A percentile compares a stretch with the other conserved stretches of the same genome.
These are phyloP conservation scores for Dascyllus trimaculatus DNA, from an alignment of 2,113 vertebrate genomes.

Conservation along the genomic window DNA sequence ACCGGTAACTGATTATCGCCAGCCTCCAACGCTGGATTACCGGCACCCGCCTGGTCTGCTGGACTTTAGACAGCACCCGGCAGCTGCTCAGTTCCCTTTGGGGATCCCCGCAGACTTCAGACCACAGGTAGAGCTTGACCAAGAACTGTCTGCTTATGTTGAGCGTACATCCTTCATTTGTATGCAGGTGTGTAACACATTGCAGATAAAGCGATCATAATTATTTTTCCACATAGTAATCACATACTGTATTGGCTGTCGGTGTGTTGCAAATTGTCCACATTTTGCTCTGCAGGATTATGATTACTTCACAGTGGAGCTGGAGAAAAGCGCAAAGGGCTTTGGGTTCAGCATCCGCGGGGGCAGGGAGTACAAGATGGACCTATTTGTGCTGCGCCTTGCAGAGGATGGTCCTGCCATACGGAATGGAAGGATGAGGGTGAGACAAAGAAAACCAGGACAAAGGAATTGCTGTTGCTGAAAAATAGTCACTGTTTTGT, in stretches of 20 bases:
- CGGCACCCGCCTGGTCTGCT: conserved; percentile 93
- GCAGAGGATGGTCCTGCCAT: conserved; percentile 98
- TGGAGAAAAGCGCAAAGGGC: conserved; percentile 97
- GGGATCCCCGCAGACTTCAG: conserved; percentile 90
- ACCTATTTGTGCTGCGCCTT: conserved; percentile 95
- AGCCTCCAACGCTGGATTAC: conserved; percentile 95
- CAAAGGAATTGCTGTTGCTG: conserved; percentile 3
- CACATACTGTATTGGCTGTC: neutral
- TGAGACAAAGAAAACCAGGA: conserved; percentile 78
- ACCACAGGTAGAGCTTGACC: conserved; percentile 88
- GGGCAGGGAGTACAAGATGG: conserved; percentile 99
- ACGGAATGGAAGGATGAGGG: conserved; percentile 98
- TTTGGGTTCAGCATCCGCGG: conserved; percentile 99
- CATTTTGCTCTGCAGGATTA: conserved; percentile 87
- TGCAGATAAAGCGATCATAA: neutral
- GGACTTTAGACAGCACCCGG: conserved; percentile 95
- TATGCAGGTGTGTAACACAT: conserved; percentile 14
- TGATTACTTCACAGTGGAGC: conserved; percentile 98
- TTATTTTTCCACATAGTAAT: neutral
- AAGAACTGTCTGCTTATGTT: neutral
- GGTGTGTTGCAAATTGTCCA: neutral
- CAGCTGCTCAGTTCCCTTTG: conserved; percentile 90
- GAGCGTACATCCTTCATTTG: conserved; percentile 4
- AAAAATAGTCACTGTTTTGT: conserved; percentile 17
- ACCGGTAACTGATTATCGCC: conserved; percentile 93